Conservation (phyloP, 1,140 invertebrate genomes). For the Fopius arisanus region DNA sequence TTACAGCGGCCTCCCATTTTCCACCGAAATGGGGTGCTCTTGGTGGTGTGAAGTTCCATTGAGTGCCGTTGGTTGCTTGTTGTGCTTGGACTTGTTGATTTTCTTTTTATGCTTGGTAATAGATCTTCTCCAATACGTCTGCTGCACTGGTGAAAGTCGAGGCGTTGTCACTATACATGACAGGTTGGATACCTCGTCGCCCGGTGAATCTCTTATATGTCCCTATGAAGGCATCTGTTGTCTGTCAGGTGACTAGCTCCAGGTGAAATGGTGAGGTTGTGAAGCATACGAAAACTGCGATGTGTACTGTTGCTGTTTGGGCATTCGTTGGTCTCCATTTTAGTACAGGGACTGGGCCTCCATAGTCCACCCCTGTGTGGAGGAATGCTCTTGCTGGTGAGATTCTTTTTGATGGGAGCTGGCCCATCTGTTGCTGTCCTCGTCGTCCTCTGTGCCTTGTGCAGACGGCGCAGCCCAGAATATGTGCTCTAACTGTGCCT, state of each 20-base stretch:
- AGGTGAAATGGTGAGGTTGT: not conserved
- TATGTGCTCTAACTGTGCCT: no score
- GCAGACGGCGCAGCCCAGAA: no score
- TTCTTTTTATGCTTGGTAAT: conserved; percentile 29
- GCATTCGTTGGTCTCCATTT: no score
- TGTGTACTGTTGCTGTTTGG: not conserved
- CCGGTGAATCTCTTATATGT: conserved; percentile 19
- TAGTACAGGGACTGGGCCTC: no score
- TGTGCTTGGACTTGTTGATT: conserved; percentile 30
- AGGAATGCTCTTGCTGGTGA: not conserved
- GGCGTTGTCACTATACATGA: conserved; percentile 40
- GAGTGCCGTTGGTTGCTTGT: not conserved
- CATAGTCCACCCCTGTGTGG: no score
- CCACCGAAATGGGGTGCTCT: conserved; percentile 46
- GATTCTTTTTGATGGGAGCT: not conserved
- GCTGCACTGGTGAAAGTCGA: conserved; percentile 46
- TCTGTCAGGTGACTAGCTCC: not conserved
- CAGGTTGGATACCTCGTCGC: not conserved
- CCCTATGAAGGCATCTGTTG: conserved; percentile 31
- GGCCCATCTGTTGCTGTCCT: no score
- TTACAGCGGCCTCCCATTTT: conserved; percentile 51
- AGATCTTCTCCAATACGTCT: conserved; percentile 28
- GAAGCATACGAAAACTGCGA: not conserved
- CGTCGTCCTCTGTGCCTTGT: no score
- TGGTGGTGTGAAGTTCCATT: conserved; percentile 31